Percentiles rank a stretch among this genome's conserved stretches.
Evolutionary conservation across 2,113 vertebrate genomes (phyloP).

Genomic region (Gulo gulo): DNA sequence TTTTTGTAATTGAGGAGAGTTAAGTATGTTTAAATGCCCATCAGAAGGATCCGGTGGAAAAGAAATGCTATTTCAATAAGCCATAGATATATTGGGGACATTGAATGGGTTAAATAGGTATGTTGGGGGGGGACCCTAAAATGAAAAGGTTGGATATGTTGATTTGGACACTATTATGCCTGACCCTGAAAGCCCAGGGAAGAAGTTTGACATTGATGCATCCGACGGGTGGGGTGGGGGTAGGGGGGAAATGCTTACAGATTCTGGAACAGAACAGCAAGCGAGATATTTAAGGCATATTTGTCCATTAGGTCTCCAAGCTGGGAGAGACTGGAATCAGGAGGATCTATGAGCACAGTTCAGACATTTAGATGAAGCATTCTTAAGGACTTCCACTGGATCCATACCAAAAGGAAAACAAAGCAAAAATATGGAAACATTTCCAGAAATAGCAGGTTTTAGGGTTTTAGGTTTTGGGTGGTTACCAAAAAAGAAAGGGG

Average conservation of each 20-base stretch:
- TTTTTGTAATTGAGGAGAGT: neutral
- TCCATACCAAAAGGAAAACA: neutral
- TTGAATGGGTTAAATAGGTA: neutral
- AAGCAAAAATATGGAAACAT: neutral
- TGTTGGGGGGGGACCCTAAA: neutral
- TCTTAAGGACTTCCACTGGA: neutral
- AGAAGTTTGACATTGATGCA: neutral
- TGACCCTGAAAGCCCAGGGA: neutral
- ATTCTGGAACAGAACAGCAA: neutral
- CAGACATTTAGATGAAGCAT: neutral
- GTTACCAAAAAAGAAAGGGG: neutral
- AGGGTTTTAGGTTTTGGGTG: neutral
- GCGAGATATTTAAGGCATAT: neutral
- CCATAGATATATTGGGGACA: neutral
- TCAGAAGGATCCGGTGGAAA: neutral
- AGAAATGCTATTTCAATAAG: neutral
- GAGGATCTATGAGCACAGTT: neutral
- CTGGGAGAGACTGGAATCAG: neutral
- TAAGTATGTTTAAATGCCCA: neutral
- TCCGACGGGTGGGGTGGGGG: neutral
- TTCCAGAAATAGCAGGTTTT: neutral
- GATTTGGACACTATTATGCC: neutral
- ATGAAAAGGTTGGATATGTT: neutral
- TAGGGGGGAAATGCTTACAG: neutral
- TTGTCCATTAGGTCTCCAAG: neutral